Percentiles rank a stretch among this genome's conserved stretches.
phyloP scores from a whole-genome alignment of 2,113 vertebrate genomes.

The Phyllostomus hastatus region DNA sequence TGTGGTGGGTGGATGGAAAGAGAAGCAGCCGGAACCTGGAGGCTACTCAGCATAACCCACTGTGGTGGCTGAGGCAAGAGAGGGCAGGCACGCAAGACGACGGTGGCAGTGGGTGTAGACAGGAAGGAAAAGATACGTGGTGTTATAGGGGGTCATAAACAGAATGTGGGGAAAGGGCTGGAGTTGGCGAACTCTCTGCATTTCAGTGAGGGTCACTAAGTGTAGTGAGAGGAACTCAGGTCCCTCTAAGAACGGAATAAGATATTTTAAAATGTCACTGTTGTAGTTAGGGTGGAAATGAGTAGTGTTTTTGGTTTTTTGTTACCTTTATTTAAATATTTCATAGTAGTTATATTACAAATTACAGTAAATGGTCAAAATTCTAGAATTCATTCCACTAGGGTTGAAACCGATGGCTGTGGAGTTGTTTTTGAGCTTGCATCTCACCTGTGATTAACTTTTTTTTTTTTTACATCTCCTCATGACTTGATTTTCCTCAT shows the following conservation, averaged over 20 bases:
- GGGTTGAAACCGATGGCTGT: neutral
- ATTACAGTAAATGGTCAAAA: constrained; percentile 95
- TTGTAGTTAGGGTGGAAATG: neutral
- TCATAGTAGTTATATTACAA: constrained; percentile 99
- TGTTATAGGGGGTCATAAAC: neutral
- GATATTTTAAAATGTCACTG: neutral
- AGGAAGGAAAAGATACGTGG: neutral
- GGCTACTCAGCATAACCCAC: neutral
- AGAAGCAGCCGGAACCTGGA: neutral
- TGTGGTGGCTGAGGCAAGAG: neutral
- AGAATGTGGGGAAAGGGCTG: neutral
- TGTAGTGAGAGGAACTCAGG: neutral
- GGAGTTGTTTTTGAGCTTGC: neutral
- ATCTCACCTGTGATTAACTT: neutral
- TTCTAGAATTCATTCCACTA: constrained; percentile 81
- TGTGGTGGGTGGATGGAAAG: neutral
- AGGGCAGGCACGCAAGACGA: neutral
- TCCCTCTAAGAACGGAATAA: neutral
- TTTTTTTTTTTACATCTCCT: neutral
- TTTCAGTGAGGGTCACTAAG: neutral
- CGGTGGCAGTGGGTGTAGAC: neutral
- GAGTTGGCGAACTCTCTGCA: neutral
- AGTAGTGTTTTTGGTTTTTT: constrained; percentile 78
- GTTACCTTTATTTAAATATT: constrained; percentile 98
- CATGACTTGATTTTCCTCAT: neutral